Conservation (phyloP, 2,888 invertebrate species). For the Pachydiplax longipennis region DNA sequence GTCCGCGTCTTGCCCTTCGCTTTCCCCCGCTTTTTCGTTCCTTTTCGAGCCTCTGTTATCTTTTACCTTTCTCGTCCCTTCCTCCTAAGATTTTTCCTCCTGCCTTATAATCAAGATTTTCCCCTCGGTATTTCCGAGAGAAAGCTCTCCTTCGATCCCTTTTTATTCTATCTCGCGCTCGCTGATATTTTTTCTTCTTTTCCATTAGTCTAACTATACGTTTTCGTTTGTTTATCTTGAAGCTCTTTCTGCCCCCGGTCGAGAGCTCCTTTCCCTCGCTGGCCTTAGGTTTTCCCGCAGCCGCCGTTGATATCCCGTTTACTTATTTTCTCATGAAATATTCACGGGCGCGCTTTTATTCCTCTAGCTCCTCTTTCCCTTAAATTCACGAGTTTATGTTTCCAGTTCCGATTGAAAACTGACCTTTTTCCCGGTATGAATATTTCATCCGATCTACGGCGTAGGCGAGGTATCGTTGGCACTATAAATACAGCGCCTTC, state of each 20-base stretch:
- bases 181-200: not conserved
- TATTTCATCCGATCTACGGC: conserved; percentile 5
- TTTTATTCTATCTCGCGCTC: not conserved
- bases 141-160: not conserved
- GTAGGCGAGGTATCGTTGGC: not conserved
- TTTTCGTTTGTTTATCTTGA: not conserved
- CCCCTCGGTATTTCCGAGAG: not conserved
- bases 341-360: not conserved
- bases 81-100: not conserved
- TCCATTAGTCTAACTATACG: not conserved
- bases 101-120: not conserved
- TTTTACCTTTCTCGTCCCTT: not conserved
- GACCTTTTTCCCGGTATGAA: conserved; percentile 35
- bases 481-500: not conserved
- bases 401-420: conserved; percentile 37
- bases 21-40: not conserved
- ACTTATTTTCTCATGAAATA: conserved; percentile 35
- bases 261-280: not conserved
- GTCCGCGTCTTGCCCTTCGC: not conserved
- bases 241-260: not conserved
- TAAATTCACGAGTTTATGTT: conserved; percentile 31
- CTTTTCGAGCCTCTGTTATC: not conserved
- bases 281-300: not conserved
- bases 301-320: conserved; percentile 2
- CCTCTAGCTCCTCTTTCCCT: not conserved